These are phyloP conservation scores for Glaucidium brasilianum DNA, from an alignment of 2,113 vertebrate genomes.

Conservation along the genomic window DNA sequence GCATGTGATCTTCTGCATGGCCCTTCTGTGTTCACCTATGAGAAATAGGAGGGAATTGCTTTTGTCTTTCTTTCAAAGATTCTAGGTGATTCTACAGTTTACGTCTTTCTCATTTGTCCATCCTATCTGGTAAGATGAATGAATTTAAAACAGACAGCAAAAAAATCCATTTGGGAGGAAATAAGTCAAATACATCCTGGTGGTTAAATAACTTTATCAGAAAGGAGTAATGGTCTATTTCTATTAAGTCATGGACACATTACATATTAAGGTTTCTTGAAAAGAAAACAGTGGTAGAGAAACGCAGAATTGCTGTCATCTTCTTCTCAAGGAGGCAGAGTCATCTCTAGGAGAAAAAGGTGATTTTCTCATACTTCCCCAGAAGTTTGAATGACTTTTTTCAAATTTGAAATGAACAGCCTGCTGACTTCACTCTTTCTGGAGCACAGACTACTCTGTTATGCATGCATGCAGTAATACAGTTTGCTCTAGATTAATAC, in stretches of 20 bases:
- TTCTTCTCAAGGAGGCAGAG: background rate
- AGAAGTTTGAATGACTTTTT: too few species aligned
- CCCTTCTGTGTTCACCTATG: background rate
- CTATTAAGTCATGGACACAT: background rate
- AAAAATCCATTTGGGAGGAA: background rate
- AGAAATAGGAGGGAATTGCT: background rate
- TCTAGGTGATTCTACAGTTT: background rate
- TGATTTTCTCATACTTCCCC: background rate
- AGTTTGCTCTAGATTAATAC: background rate
- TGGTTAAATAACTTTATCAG: background rate
- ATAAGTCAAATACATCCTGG: background rate
- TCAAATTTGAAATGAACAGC: background rate
- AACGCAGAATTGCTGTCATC: background rate
- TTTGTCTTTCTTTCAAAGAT: background rate
- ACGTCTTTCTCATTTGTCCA: background rate
- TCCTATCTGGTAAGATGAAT: background rate
- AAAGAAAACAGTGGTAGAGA: background rate
- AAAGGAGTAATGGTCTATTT: background rate
- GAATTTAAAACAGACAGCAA: background rate
- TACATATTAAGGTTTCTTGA: background rate
- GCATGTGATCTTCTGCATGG: background rate
- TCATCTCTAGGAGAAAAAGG: background rate
- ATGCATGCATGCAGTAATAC: background rate
- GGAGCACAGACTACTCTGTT: background rate
- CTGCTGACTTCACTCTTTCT: background rate